Base-by-base conservation (phyloP, 2,888 invertebrate genomes). In the Cantharis nigra region DNA sequence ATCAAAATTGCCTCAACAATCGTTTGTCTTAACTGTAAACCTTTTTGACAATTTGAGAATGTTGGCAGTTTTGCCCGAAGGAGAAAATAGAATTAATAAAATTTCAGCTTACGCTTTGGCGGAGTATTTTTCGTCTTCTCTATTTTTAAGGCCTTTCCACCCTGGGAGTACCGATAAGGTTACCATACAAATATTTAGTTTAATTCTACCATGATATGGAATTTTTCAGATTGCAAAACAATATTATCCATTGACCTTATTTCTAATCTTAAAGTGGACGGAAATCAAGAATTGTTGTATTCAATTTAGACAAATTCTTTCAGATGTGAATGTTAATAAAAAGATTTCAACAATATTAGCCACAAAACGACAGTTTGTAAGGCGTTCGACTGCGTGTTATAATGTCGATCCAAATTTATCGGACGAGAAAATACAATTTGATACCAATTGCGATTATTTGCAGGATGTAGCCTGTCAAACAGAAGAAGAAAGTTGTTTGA, bases 101-200 rank as follows among this genome's bases (percentile, higher is more conserved):
- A 64, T 18, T 33, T 62, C 79, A 0, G 63, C 75, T 10, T 73
- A 77, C 30, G 72, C 75, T 28, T 63, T 81, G 62, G 81, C 76
- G 1, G 74, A 75, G 74, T 81, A 81, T 72, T 81, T 73, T 75
- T 71, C 79, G 14, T 63, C 79, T 4, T 63, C 75, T 30, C n/a
- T 81, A 10, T 74, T 79, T 71, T 10, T 74, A 64, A 70, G 79
- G 62, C 80, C 80, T 5, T 80, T 76, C 71, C 75, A 75, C n/a
- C 78, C 79, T 26, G 80, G 76, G 33, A 69, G 70, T 69, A 11
- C 63, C 16, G 72, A 63, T 1, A 79, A 79, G 69, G 81, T 80
- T 49, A 49, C 7, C 5, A 49, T 3, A 0, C n/a, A 7, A 49
- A 49, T 49, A 49, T 49, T 49, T n/a, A 3, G 9, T 9, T n/a